These are phyloP conservation scores for Drosophila atripex DNA, from an alignment of 2,888 invertebrate genomes.

Conservation along the genomic window DNA sequence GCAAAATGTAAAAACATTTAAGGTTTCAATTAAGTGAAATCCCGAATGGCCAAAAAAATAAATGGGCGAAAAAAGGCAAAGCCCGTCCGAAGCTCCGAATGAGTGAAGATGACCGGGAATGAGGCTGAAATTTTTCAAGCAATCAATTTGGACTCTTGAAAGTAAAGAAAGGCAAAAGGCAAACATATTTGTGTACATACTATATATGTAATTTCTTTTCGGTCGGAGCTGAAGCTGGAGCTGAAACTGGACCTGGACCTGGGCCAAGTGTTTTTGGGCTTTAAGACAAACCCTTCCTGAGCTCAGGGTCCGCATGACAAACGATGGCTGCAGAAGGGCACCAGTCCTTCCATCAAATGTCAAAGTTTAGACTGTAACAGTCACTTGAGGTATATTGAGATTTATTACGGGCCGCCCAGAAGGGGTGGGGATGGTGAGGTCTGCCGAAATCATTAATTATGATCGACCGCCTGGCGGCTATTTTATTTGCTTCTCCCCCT, in stretches of 20 bases:
- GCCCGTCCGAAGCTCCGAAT: constrained; percentile 31
- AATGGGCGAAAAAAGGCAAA: constrained; percentile 36
- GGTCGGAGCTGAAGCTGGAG: neutral
- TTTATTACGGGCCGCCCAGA: constrained; percentile 58
- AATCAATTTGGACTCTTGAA: constrained; percentile 66
- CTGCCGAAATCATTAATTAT: constrained; percentile 67
- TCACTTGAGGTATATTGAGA: constrained; percentile 76
- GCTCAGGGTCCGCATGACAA: constrained; percentile 70
- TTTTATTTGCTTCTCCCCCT: constrained; percentile 38
- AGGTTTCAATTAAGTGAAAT: constrained; percentile 76
- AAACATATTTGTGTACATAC: constrained; percentile 29
- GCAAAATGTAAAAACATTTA: constrained; percentile 71
- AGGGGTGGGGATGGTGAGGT: constrained; percentile 5
- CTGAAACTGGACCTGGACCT: constrained; percentile 1
- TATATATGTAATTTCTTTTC: constrained; percentile 6
- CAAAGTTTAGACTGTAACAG: constrained; percentile 70
- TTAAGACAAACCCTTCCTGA: constrained; percentile 56
- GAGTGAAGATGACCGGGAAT: constrained; percentile 35
- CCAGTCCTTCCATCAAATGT: constrained; percentile 72
- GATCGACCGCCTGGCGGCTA: constrained; percentile 47
- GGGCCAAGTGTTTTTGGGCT: constrained; percentile 44
- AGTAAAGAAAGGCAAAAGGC: constrained; percentile 21
- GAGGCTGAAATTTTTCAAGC: constrained; percentile 58
- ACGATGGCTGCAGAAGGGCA: constrained; percentile 56
- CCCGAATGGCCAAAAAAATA: constrained; percentile 50